A percentile compares a stretch with the other conserved stretches of the same genome.
Conservation (phyloP, 2,888 invertebrate species). For the Sialis lutaria region DNA sequence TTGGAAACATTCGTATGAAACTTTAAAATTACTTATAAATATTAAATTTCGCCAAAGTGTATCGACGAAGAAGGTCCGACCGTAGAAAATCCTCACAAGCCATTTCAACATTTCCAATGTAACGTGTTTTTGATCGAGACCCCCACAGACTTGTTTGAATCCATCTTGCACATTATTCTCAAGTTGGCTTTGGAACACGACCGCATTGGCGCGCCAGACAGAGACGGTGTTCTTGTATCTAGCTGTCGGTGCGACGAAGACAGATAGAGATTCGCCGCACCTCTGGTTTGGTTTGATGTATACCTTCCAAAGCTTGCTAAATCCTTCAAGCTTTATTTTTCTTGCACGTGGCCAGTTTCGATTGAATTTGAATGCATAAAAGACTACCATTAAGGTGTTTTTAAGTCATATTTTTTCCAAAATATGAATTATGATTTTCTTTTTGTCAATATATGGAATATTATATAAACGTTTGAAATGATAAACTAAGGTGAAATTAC, state of each 20-base stretch:
- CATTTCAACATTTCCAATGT: conserved; percentile 23
- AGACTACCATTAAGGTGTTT: not conserved
- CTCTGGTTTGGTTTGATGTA: conserved; percentile 1
- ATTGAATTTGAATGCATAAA: conserved; percentile 6
- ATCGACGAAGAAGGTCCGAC: too few species aligned
- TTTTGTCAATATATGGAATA: too few species aligned
- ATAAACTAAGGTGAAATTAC: too few species aligned
- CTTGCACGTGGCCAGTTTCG: conserved; percentile 5
- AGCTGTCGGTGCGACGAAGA: not conserved
- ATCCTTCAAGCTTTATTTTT: conserved; percentile 6
- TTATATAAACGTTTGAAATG: too few species aligned
- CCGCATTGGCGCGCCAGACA: not conserved
- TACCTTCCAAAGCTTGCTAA: conserved; percentile 5
- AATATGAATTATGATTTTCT: too few species aligned
- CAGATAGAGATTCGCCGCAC: not conserved
- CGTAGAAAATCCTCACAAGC: not conserved
- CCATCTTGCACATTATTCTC: conserved; percentile 16
- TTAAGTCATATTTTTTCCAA: too few species aligned
- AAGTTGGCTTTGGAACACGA: conserved; percentile 15
- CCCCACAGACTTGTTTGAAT: conserved; percentile 16
- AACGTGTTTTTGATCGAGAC: conserved; percentile 25
- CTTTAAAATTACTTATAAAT: too few species aligned
- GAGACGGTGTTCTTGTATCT: not conserved
- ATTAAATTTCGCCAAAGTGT: too few species aligned
- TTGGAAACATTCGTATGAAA: too few species aligned